Conservation (phyloP, 2,888 invertebrate genomes). For the Eupithecia insigniata region DNA sequence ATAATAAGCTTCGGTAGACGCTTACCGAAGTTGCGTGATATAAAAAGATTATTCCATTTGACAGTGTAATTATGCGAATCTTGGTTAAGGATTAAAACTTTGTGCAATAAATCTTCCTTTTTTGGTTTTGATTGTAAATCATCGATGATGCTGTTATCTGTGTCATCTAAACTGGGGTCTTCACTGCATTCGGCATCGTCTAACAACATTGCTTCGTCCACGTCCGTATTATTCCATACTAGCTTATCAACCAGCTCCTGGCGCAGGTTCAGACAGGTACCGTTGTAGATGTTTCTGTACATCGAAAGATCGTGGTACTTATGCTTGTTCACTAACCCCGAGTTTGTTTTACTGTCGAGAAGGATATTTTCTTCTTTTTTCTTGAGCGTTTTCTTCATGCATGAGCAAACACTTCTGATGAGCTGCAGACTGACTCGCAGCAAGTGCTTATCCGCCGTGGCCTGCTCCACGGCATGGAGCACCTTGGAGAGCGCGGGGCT, state of each 20-base stretch:
- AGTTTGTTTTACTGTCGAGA: constrained; percentile 47
- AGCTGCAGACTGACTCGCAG: constrained; percentile 66
- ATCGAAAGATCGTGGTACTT: constrained; percentile 54
- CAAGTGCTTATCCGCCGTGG: constrained; percentile 63
- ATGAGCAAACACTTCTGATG: constrained; percentile 69
- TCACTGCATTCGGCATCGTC: constrained; percentile 42
- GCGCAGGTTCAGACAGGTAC: constrained; percentile 63
- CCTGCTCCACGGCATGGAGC: constrained; percentile 65
- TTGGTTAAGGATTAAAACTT: constrained; percentile 60
- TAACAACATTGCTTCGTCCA: constrained; percentile 5
- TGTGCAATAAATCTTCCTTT: constrained; percentile 55
- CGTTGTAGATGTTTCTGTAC: constrained; percentile 68
- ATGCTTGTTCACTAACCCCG: constrained; percentile 43
- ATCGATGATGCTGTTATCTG: constrained; percentile 28
- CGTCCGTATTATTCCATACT: constrained; percentile 42
- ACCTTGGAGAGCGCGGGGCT: constrained; percentile 63
- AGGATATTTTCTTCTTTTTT: constrained; percentile 51
- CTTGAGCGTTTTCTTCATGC: constrained; percentile 65
- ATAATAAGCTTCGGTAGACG: constrained; percentile 56
- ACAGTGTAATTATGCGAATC: constrained; percentile 63
- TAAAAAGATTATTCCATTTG: constrained; percentile 59
- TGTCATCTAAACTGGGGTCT: constrained; percentile 36
- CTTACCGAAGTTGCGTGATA: constrained; percentile 35
- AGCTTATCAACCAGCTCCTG: constrained; percentile 52
- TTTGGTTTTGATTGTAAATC: constrained; percentile 26